phyloP scores from a whole-genome alignment of 2,888 invertebrate species.

The Gonocerus acuteangulatus region DNA sequence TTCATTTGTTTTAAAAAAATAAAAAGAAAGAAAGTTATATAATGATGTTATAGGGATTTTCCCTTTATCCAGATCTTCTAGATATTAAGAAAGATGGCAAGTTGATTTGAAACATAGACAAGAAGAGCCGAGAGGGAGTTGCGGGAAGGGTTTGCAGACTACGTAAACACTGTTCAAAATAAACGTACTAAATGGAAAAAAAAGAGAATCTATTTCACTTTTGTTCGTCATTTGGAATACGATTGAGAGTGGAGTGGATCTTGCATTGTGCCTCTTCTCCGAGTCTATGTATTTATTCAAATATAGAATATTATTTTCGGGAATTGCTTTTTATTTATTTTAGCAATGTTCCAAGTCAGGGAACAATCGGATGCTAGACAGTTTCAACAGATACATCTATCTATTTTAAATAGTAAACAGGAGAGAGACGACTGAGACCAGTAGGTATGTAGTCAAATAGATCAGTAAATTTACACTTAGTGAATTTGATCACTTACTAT shows the following conservation, averaged over 20 bases:
- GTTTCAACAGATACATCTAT: too few species aligned
- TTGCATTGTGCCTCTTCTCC: conserved; percentile 7
- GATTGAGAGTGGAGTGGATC: conserved; percentile 7
- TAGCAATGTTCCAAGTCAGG: too few species aligned
- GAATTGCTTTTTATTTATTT: conserved; percentile 13
- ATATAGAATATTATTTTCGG: conserved; percentile 23
- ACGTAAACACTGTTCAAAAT: background rate
- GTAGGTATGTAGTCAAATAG: too few species aligned
- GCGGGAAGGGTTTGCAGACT: too few species aligned
- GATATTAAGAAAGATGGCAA: background rate
- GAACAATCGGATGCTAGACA: too few species aligned
- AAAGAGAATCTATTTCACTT: conserved; percentile 4
- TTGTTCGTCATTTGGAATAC: conserved; percentile 6
- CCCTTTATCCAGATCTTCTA: conserved; percentile 20
- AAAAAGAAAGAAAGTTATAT: conserved; percentile 3
- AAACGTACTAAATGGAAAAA: background rate
- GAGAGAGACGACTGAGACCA: too few species aligned
- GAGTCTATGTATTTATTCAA: conserved; percentile 13
- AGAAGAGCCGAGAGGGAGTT: background rate
- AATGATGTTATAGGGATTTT: conserved; percentile 23
- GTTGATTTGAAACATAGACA: background rate
- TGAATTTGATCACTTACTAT: too few species aligned
- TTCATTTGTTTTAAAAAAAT: background rate
- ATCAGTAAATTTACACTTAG: too few species aligned
- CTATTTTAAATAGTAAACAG: too few species aligned